Evolutionary conservation across 1,140 invertebrate genomes (phyloP), one percentile per base, ranked within the genome.

Genomic region (Neomicropteryx cornuta): DNA sequence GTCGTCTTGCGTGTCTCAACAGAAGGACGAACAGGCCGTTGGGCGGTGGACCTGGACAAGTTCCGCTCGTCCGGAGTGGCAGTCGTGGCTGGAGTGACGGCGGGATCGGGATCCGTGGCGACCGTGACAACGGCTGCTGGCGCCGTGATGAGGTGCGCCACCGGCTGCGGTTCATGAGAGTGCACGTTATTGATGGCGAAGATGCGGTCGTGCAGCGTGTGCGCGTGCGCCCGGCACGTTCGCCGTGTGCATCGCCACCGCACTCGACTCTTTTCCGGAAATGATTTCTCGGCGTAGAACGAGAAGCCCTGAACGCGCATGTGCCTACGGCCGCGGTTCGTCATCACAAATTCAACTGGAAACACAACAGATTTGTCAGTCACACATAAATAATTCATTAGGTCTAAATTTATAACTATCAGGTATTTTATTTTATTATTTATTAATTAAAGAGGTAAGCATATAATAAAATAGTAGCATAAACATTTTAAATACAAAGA

Each of bases 341-440:
- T 66, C 51, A 68, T 68, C 55, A 68, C 60, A 55, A 66, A 68
- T 49, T 67, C 60, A 34, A 66, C 66, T 68, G 62, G 16, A 60
- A 67, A 62, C 58, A 40, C 55, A 39, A 44, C 18, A 39, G 1
- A 29, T n/a, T n/a, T n/a, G n/a, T n/a, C n/a, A n/a, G n/a, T n/a
- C n/a, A n/a, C n/a, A n/a, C n/a, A n/a, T n/a, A n/a, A n/a, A n/a
- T n/a, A n/a, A n/a, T n/a, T n/a, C n/a, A n/a, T n/a, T n/a, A n/a
- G n/a, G n/a, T n/a, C n/a, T n/a, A n/a, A n/a, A n/a, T n/a, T n/a
- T n/a, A n/a, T n/a, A n/a, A n/a, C n/a, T n/a, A n/a, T n/a, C n/a
- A n/a, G n/a, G n/a, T n/a, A n/a, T n/a, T n/a, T n/a, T n/a, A n/a
- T n/a, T n/a, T n/a, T n/a, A n/a, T n/a, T n/a, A n/a, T n/a, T n/a